Evolutionary conservation across 1,140 invertebrate genomes (phyloP), one percentile per base, ranked within the genome.

Genomic region (Rhagoletis zephyria): DNA sequence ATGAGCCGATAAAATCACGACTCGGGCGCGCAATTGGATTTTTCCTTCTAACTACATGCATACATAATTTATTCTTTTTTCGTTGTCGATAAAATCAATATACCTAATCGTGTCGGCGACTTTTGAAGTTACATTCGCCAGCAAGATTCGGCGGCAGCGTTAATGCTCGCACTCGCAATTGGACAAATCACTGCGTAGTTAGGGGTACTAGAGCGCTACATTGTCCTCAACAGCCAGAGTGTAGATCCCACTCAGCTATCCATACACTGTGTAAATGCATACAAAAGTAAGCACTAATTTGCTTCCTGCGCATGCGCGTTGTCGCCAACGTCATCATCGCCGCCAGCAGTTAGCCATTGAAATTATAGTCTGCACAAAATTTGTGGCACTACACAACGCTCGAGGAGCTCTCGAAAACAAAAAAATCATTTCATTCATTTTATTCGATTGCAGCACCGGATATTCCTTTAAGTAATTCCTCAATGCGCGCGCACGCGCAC

Each of bases 401-500:
- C 42, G 10, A 70, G 0, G 30, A 70, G 2, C 63, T 48, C 60
- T 86, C 45, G 10, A 86, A n/a, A 48, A 48, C 10, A 30, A 30
- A 30, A 30, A 30, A 61, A 48, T 61, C 61, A 87, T 59, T 40
- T 64, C 10, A 59, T 87, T 87, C 64, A 61, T 87, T 87, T 30
- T 30, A 30, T 30, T 67, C 87, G 85, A 85, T 67, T 85, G 56
- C 51, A 60, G 5, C n/a, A 87, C 87, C 87, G 87, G 87, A 87
- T 85, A 87, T 87, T 87, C 87, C 87, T 87, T 87, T 67, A 85
- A 87, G 81, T 85, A 85, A 85, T 87, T 85, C 48, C 74, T 70
- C 63, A 87, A 64, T 7, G 64, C 48, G 40, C 60, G 45, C 63
- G 45, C 63, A 14, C 19, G 63, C 45, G 64, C 63, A 56, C 51